Evolutionary conservation across 2,888 invertebrate species (phyloP).

Genomic region (Caenorhabditis parvicauda): DNA sequence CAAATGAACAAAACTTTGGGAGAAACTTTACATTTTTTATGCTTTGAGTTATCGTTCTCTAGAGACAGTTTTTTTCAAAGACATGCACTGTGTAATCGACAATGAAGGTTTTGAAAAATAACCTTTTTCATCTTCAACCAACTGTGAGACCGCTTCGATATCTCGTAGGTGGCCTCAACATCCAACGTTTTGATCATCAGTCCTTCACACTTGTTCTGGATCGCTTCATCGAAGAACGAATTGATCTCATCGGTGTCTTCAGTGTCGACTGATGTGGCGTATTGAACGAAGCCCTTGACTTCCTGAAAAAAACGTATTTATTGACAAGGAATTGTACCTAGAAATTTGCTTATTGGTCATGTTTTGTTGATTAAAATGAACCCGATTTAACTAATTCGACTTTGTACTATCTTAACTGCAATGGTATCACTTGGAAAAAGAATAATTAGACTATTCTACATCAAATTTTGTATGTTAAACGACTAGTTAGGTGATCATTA

Average conservation of each 20-base stretch:
- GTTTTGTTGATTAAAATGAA: too few species aligned
- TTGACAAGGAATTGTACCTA: slow-evolving; percentile 4
- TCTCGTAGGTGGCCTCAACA: slow-evolving; percentile 89
- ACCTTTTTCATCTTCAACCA: slow-evolving; percentile 75
- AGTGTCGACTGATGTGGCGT: slow-evolving; percentile 82
- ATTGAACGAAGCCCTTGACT: slow-evolving; percentile 78
- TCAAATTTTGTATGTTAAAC: not conserved
- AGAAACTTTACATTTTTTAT: too few species aligned
- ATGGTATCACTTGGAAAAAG: not conserved
- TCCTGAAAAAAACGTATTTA: slow-evolving; percentile 34
- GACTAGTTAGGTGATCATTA: too few species aligned
- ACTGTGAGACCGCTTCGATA: slow-evolving; percentile 87
- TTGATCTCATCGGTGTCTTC: slow-evolving; percentile 85
- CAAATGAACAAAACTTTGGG: too few species aligned
- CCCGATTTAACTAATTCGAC: too few species aligned
- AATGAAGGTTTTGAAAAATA: too few species aligned
- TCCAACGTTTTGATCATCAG: slow-evolving; percentile 94
- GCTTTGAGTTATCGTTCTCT: too few species aligned
- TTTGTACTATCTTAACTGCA: not conserved
- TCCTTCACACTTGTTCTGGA: slow-evolving; percentile 95
- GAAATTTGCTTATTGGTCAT: too few species aligned
- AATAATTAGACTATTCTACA: not conserved
- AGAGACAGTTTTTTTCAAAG: too few species aligned
- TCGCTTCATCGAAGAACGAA: slow-evolving; percentile 86
- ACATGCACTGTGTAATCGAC: too few species aligned